Evolutionary conservation across 2,888 invertebrate species (phyloP).

Genomic region (Phorcus lineatus): DNA sequence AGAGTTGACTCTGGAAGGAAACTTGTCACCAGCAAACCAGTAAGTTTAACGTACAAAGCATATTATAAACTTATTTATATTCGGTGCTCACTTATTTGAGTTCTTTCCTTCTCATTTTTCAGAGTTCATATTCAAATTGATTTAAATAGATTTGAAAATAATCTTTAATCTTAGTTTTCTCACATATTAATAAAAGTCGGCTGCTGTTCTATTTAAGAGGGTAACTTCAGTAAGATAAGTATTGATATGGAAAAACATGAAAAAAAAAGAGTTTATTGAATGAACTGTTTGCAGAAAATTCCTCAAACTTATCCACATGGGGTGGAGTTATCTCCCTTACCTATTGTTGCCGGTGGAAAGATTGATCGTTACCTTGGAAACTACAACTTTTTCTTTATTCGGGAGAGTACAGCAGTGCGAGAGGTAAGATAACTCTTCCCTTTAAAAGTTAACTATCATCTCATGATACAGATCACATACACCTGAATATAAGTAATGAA

Average conservation of each 20-base stretch:
- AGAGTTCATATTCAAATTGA: too few species aligned
- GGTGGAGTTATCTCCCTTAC: conserved; percentile 86
- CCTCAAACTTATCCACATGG: conserved; percentile 36
- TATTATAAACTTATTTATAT: too few species aligned
- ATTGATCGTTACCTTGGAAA: conserved; percentile 88
- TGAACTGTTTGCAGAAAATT: background rate
- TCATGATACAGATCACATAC: too few species aligned
- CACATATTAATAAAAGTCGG: too few species aligned
- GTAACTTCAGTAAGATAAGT: too few species aligned
- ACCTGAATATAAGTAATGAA: too few species aligned
- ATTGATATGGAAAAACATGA: background rate
- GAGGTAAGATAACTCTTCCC: conserved; percentile 78
- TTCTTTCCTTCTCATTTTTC: too few species aligned
- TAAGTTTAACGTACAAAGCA: background rate
- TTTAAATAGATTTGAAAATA: too few species aligned
- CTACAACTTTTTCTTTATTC: conserved; percentile 91
- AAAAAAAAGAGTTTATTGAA: background rate
- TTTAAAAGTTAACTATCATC: background rate
- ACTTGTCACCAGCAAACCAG: background rate
- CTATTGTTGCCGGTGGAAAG: conserved; percentile 86
- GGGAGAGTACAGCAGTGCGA: conserved; percentile 93
- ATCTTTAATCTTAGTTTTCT: too few species aligned
- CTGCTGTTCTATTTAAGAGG: too few species aligned
- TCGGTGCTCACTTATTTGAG: too few species aligned
- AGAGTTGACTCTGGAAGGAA: background rate